Evolutionary conservation across 2,113 vertebrate species (phyloP).

Genomic region (Oceanites oceanicus): DNA sequence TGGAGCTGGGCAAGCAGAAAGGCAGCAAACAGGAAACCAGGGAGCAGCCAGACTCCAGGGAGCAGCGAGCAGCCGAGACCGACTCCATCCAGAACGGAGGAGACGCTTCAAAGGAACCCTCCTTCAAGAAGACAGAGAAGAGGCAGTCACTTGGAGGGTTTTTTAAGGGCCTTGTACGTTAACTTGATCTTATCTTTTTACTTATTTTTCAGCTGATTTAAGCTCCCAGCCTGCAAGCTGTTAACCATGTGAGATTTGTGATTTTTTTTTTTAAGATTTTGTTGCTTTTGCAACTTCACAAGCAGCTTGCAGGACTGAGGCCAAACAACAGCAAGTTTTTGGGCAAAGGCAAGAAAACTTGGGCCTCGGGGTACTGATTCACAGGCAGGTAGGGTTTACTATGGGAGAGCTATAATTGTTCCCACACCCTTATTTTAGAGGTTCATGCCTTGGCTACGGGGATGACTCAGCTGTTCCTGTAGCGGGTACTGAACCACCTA

Average conservation of each 20-base stretch:
- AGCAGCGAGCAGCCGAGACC: background rate
- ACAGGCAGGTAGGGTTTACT: background rate
- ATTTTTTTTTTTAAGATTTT: background rate
- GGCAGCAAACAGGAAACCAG: slow-evolving; percentile 54
- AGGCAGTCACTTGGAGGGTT: slow-evolving; percentile 89
- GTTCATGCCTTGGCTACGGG: background rate
- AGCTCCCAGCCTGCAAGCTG: background rate
- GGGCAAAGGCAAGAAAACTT: background rate
- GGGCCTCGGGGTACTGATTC: background rate
- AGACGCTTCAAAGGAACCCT: slow-evolving; percentile 55
- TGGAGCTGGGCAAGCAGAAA: slow-evolving; percentile 54
- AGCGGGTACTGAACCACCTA: background rate
- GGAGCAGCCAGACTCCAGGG: slow-evolving; percentile 34
- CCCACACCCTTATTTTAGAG: background rate
- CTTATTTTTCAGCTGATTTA: background rate
- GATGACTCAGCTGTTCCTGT: background rate
- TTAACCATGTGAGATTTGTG: fast-evolving
- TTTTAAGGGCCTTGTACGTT: slow-evolving; percentile 89
- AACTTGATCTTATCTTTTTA: background rate
- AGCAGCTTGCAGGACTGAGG: background rate
- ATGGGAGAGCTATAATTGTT: background rate
- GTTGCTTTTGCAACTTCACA: too few relatives aligned
- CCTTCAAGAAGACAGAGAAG: slow-evolving; percentile 84
- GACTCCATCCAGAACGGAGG: slow-evolving; percentile 71
- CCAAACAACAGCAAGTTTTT: background rate